These are phyloP conservation scores for Lithobius niger DNA, from an alignment of 1,140 invertebrate species.

Conservation along the genomic window DNA sequence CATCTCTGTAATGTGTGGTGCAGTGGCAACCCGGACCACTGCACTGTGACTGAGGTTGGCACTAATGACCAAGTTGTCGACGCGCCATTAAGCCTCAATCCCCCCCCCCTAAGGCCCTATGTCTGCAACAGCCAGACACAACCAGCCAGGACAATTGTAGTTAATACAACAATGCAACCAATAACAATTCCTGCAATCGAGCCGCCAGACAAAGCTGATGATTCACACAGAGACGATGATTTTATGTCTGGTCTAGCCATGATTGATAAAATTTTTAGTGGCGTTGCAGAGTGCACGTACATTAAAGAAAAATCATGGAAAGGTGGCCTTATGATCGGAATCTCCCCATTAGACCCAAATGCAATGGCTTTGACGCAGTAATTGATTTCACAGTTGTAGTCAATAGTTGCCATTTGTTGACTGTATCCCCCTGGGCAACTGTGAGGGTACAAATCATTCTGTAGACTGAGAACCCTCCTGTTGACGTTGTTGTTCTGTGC, in stretches of 20 bases:
- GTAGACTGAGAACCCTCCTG: neutral
- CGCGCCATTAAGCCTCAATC: too few relatives aligned
- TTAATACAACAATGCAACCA: neutral
- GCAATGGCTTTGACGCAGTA: slow-evolving; percentile 20
- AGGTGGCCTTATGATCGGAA: neutral
- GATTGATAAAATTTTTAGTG: too few relatives aligned
- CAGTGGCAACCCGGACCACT: too few relatives aligned
- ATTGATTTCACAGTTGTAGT: slow-evolving; percentile 22
- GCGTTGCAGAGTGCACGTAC: too few relatives aligned
- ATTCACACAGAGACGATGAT: neutral
- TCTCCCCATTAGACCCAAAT: neutral
- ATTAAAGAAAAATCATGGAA: neutral
- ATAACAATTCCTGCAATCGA: neutral
- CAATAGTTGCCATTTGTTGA: slow-evolving; percentile 20
- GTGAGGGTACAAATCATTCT: neutral
- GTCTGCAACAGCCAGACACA: too few relatives aligned
- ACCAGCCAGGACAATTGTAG: neutral
- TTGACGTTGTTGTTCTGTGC: neutral
- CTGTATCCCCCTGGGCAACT: slow-evolving; percentile 23
- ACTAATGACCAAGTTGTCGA: too few relatives aligned
- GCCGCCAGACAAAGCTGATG: neutral
- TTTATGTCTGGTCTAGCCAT: neutral
- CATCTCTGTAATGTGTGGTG: too few relatives aligned
- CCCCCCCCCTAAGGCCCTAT: too few relatives aligned
- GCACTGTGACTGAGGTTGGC: too few relatives aligned